These are phyloP conservation scores for Oreochromis spilurus DNA, from an alignment of 2,113 vertebrate genomes.

Conservation along the genomic window DNA sequence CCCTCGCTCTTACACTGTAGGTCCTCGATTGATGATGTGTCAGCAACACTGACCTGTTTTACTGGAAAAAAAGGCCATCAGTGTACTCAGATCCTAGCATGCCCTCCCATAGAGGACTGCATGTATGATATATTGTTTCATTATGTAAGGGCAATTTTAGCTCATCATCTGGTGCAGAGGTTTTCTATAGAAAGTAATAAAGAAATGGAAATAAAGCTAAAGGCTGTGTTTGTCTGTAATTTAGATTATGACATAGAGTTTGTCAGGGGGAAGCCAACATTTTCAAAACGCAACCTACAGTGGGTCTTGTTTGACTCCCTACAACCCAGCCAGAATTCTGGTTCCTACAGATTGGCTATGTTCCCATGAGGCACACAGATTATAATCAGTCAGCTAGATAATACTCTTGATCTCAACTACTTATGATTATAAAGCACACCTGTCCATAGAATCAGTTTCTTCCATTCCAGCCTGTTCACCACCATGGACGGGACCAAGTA, in stretches of 20 bases:
- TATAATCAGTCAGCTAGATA: background rate
- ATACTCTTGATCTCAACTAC: background rate
- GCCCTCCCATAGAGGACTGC: background rate
- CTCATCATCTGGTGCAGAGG: background rate
- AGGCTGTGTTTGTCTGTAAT: background rate
- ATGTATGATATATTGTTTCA: slow-evolving; percentile 31
- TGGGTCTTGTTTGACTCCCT: background rate
- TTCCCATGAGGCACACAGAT: background rate
- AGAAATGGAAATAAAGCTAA: background rate
- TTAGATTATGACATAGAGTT: background rate
- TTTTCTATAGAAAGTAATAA: background rate
- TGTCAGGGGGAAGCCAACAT: background rate
- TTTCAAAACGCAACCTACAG: background rate
- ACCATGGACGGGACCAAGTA: background rate
- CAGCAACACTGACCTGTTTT: slow-evolving; percentile 53
- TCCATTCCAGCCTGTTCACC: background rate
- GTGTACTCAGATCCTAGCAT: background rate
- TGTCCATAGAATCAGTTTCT: background rate
- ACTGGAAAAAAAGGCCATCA: slow-evolving; percentile 7
- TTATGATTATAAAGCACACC: background rate
- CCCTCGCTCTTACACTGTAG: slow-evolving; percentile 1
- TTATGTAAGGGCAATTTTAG: slow-evolving; percentile 14
- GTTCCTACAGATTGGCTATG: background rate
- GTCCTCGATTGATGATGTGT: slow-evolving; percentile 55
- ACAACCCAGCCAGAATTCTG: rapidly evolving